Evolutionary conservation across 2,797 vertebrate genomes (phyloP).

Genomic region (Botia almorhae): DNA sequence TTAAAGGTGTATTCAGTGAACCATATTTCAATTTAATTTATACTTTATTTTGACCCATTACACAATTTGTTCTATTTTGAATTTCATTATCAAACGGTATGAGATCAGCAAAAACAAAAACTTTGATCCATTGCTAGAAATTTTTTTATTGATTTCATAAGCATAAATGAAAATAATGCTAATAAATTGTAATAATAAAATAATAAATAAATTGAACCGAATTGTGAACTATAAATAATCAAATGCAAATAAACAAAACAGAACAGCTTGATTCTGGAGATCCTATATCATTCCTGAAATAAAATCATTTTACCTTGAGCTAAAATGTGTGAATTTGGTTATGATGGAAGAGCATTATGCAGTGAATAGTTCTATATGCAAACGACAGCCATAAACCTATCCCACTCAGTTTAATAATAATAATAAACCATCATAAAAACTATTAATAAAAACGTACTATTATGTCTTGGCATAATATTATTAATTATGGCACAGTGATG

Average conservation of each 20-base stretch:
- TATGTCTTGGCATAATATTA: too few species aligned
- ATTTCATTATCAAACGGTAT: background rate
- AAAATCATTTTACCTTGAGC: background rate
- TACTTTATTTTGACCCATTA: background rate
- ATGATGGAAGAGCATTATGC: background rate
- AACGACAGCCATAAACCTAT: background rate
- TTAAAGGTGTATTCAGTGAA: slow-evolving; percentile 10
- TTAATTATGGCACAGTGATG: too few species aligned
- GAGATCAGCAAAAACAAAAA: too few species aligned
- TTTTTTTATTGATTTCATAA: too few species aligned
- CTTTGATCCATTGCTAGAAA: too few species aligned
- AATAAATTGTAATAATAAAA: too few species aligned
- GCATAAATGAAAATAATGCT: too few species aligned
- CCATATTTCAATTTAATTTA: slow-evolving; percentile 1
- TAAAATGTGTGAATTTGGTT: slow-evolving; percentile 2
- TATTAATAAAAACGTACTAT: too few species aligned
- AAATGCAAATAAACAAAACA: slow-evolving; percentile 1
- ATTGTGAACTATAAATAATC: slow-evolving; percentile 3
- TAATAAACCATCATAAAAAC: too few species aligned
- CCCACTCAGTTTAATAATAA: too few species aligned
- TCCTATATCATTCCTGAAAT: slow-evolving; percentile 9
- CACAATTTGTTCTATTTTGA: background rate
- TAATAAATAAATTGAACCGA: too few species aligned
- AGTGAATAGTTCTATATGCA: slow-evolving; percentile 10
- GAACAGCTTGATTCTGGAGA: background rate